Evolutionary conservation across 2,797 vertebrate genomes (phyloP).

Genomic region (Rousettus madagascariensis): DNA sequence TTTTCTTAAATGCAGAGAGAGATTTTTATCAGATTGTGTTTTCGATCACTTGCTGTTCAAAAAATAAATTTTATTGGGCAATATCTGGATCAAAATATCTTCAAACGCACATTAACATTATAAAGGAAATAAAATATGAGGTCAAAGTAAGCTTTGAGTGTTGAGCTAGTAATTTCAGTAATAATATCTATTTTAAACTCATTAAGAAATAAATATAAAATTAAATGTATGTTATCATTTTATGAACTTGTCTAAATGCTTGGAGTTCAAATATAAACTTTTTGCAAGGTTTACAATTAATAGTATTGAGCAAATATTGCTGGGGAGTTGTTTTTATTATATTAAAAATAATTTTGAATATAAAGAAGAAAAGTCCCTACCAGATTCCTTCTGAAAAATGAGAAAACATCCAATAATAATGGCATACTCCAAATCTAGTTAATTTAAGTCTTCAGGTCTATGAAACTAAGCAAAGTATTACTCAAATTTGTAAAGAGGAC

Average conservation of each 20-base stretch:
- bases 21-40: neutral
- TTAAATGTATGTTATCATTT: neutral
- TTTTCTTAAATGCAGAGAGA: neutral
- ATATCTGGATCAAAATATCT: neutral
- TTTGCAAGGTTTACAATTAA: neutral
- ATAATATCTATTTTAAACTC: neutral
- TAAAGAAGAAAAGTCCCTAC: neutral
- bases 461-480: neutral
- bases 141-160: neutral
- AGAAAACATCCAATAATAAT: neutral
- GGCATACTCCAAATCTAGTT: neutral
- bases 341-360: neutral
- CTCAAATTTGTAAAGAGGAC: neutral
- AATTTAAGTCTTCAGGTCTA: conserved; percentile 9
- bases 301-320: neutral
- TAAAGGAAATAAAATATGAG: neutral
- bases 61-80: neutral
- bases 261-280: neutral
- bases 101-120: neutral
- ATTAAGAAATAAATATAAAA: neutral
- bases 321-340: neutral
- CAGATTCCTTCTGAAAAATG: neutral
- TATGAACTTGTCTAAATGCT: neutral
- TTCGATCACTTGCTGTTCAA: neutral
- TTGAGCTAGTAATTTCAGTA: neutral